Conservation (phyloP, 2,113 vertebrate species). For the Guaruba guarouba region DNA sequence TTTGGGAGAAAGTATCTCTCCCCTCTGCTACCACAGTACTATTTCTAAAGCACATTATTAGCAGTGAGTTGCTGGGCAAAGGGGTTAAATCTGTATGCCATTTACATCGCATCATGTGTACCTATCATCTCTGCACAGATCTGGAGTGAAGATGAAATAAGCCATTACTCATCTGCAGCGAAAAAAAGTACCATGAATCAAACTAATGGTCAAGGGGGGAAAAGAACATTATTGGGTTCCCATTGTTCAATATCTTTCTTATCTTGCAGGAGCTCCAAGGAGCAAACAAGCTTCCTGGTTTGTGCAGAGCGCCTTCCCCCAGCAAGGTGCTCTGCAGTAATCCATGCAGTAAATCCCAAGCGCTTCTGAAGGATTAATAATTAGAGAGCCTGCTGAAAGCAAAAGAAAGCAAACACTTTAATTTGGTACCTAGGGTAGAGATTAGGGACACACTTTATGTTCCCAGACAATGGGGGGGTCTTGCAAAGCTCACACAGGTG, state of each 20-base stretch:
- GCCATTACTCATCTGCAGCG: neutral
- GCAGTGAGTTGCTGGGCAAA: neutral
- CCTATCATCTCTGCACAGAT: neutral
- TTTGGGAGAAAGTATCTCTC: neutral
- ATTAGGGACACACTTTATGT: neutral
- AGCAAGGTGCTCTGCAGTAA: fast-evolving
- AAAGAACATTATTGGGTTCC: neutral
- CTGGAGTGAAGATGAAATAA: neutral
- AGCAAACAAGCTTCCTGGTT: neutral
- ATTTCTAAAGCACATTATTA: neutral
- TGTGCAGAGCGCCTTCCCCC: neutral
- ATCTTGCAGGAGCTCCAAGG: neutral
- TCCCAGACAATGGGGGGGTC: neutral
- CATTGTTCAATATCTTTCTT: constrained; percentile 1
- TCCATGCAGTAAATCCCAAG: neutral
- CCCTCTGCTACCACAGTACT: neutral
- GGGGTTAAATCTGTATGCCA: neutral
- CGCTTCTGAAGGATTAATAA: neutral
- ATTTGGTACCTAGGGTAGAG: neutral
- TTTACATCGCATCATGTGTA: neutral
- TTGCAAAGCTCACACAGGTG: neutral
- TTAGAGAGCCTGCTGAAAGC: constrained; percentile 3
- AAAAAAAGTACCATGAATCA: constrained; percentile 50
- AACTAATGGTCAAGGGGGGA: neutral
- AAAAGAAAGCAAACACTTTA: neutral